These are phyloP conservation scores for Coptodon rendalli DNA, from an alignment of 2,113 vertebrate species.

Conservation along the genomic window DNA sequence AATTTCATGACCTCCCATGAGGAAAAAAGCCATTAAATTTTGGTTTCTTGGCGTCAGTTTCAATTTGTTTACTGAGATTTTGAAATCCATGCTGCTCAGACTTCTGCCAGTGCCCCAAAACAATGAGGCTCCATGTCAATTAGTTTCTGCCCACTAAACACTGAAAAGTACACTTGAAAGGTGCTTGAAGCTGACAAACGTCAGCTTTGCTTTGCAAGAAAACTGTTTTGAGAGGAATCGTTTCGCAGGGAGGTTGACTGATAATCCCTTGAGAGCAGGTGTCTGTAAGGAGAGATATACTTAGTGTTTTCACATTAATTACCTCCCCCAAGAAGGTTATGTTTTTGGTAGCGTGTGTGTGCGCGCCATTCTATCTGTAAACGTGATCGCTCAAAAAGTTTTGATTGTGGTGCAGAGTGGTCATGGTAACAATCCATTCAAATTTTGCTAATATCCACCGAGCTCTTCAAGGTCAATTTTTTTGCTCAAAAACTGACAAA, in stretches of 20 bases:
- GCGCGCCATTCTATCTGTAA: background rate
- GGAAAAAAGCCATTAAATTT: background rate
- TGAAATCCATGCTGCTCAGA: background rate
- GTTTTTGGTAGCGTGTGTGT: background rate
- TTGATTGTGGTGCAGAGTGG: background rate
- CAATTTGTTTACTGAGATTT: slow-evolving; percentile 1
- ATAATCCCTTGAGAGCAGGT: background rate
- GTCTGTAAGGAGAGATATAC: background rate
- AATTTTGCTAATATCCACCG: background rate
- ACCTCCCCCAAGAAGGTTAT: background rate
- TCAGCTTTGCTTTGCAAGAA: background rate
- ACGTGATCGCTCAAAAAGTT: rapidly evolving
- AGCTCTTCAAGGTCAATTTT: background rate
- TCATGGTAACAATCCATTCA: background rate
- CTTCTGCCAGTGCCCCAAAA: background rate
- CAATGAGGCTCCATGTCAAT: background rate
- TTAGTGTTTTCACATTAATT: background rate
- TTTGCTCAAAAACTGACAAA: background rate
- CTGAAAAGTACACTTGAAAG: background rate
- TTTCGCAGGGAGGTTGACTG: background rate
- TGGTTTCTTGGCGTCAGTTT: background rate
- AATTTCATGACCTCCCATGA: background rate
- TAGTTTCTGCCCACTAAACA: background rate
- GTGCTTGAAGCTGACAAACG: rapidly evolving
- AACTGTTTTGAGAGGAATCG: background rate